phyloP scores from a whole-genome alignment of 2,888 invertebrate species.

The Trachelus tabidus region DNA sequence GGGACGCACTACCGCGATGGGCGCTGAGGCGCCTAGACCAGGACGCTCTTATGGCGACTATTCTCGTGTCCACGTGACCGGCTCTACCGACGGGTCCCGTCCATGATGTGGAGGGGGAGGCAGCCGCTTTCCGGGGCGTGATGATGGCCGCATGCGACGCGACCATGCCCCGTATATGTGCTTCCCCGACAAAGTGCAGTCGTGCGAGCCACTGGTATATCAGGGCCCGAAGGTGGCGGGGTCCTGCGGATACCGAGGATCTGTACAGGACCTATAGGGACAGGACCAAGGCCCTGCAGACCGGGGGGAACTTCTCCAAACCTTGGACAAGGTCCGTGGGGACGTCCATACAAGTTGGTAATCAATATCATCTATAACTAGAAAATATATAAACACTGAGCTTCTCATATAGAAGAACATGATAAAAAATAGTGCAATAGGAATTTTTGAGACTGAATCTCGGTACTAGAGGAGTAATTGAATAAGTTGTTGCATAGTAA shows the following conservation, averaged over 20 bases:
- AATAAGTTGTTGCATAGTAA: too few species aligned
- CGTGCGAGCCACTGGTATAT: neutral
- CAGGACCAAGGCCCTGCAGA: neutral
- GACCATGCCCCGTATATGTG: neutral
- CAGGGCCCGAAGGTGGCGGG: neutral
- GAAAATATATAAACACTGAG: too few species aligned
- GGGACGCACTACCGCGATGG: neutral
- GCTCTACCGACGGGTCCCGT: neutral
- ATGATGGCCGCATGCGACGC: neutral
- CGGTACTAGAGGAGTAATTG: too few species aligned
- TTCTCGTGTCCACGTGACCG: neutral
- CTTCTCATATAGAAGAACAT: too few species aligned
- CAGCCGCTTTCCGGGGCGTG: neutral
- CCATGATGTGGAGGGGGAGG: neutral
- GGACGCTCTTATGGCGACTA: neutral
- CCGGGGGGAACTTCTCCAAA: constrained; percentile 16
- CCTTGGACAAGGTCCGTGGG: constrained; percentile 24
- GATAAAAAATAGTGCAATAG: too few species aligned
- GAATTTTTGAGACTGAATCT: too few species aligned
- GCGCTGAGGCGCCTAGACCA: neutral
- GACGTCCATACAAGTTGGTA: constrained; percentile 26
- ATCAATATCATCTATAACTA: too few species aligned
- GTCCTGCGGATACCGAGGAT: neutral
- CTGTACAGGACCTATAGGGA: neutral
- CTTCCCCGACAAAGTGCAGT: neutral